Evolutionary conservation across 1,140 invertebrate species (phyloP).

Genomic region (Macrotrachela quadricornifera): DNA sequence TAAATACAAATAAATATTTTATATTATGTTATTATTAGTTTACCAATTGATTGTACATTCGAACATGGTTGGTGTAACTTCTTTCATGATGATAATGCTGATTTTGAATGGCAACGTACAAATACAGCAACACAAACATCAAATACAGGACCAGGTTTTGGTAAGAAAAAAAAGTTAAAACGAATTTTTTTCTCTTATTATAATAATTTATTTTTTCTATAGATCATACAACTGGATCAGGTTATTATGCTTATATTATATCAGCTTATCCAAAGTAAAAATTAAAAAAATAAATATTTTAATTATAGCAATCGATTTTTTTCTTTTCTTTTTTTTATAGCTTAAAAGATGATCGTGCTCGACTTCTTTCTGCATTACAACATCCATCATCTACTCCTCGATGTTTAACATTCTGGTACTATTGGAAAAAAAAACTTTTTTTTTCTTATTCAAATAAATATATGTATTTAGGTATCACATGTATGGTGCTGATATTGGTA

Average conservation of each 20-base stretch:
- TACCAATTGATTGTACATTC: constrained; percentile 12
- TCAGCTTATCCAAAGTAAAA: not conserved
- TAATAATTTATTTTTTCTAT: constrained; percentile 14
- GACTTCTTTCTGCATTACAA: not conserved
- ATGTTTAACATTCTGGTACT: no score
- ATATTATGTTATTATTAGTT: not conserved
- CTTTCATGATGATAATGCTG: constrained; percentile 44
- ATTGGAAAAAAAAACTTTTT: no score
- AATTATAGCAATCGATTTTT: no score
- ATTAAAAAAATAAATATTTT: no score
- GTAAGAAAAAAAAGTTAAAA: no score
- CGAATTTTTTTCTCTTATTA: no score
- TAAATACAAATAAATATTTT: no score
- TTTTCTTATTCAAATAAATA: no score
- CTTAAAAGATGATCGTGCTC: constrained; percentile 6
- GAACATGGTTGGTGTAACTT: constrained; percentile 40
- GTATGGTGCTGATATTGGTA: constrained; percentile 12
- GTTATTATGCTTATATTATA: constrained; percentile 10
- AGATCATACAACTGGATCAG: constrained; percentile 12
- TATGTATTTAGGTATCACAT: constrained; percentile 3
- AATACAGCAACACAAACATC: constrained; percentile 30
- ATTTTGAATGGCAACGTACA: constrained; percentile 50
- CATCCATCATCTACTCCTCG: not conserved
- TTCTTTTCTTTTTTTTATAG: no score
- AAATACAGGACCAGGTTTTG: constrained; percentile 18